Evolutionary conservation across 2,113 vertebrate genomes (phyloP).

Genomic region (Poeciliopsis prolifica): DNA sequence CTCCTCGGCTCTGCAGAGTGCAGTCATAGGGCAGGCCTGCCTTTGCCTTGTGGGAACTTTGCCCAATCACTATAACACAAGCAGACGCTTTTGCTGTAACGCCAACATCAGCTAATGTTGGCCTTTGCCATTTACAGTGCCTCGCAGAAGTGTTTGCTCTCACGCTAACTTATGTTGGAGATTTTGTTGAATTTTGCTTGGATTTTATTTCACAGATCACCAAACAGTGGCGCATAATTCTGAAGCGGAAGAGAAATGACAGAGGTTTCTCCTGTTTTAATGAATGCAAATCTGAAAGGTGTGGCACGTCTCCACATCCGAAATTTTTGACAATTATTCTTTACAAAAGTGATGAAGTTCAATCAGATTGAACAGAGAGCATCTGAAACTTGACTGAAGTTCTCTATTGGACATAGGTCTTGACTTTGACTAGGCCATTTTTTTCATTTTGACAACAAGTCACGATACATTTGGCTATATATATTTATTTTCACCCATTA

Average conservation of each 20-base stretch:
- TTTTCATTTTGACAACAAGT: background rate
- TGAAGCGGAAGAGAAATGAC: background rate
- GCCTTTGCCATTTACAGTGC: background rate
- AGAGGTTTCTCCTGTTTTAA: background rate
- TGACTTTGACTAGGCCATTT: background rate
- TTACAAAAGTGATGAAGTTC: no score
- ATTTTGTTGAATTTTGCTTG: background rate
- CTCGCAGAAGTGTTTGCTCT: background rate
- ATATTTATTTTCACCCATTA: background rate
- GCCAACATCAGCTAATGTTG: conserved; percentile 21
- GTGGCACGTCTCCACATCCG: no score
- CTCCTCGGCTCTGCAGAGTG: conserved; percentile 38
- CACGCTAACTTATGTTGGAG: background rate
- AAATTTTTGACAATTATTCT: no score
- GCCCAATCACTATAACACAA: conserved; percentile 41
- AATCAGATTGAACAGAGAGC: no score
- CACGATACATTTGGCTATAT: background rate
- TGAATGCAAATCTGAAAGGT: no score
- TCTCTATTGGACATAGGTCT: background rate
- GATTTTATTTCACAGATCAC: background rate
- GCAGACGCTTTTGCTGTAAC: conserved; percentile 46
- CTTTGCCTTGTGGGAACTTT: conserved; percentile 36
- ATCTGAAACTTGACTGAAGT: background rate
- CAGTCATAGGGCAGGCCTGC: conserved; percentile 36
- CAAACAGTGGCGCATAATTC: no score